Percentiles rank a stretch among this genome's conserved stretches.
These are phyloP conservation scores for Thelaira solivaga DNA, from an alignment of 2,888 invertebrate species.

Conservation along the genomic window DNA sequence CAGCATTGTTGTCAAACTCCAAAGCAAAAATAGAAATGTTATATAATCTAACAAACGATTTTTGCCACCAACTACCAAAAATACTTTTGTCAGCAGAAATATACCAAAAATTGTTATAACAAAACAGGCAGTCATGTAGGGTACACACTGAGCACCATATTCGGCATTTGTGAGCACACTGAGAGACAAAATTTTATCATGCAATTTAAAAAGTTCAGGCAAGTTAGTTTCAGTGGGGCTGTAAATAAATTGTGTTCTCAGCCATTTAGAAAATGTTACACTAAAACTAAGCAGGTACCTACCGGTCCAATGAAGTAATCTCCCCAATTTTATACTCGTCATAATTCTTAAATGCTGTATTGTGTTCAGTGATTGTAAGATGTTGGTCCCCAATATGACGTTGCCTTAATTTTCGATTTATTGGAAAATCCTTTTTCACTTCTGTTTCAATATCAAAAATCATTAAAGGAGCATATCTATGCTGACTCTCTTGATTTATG, in stretches of 20 bases:
- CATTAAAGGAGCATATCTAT: slow-evolving; percentile 69
- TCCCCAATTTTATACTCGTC: slow-evolving; percentile 12
- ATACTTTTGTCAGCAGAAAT: slow-evolving; percentile 75
- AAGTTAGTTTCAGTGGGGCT: slow-evolving; percentile 72
- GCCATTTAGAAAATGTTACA: no score
- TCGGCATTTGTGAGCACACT: slow-evolving; percentile 72
- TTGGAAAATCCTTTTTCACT: slow-evolving; percentile 47
- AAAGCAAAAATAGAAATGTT: slow-evolving; percentile 72
- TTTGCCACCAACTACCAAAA: slow-evolving; percentile 72
- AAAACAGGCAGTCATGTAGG: slow-evolving; percentile 75
- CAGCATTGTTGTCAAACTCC: slow-evolving; percentile 72
- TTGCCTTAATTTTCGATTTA: slow-evolving; percentile 45
- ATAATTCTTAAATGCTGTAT: slow-evolving; percentile 24
- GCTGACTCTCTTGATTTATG: slow-evolving; percentile 73
- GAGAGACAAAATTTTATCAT: slow-evolving; percentile 73
- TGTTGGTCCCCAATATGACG: slow-evolving; percentile 54
- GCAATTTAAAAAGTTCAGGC: slow-evolving; percentile 74
- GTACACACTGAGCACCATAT: slow-evolving; percentile 74
- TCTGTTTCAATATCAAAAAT: slow-evolving; percentile 73
- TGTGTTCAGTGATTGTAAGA: not conserved
- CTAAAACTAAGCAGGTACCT: not conserved
- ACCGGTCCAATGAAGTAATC: not conserved
- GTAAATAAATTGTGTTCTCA: no score
- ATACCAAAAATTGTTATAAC: slow-evolving; percentile 75
- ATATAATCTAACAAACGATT: slow-evolving; percentile 71